These are phyloP conservation scores for Semnopithecus entellus DNA, from an alignment of 2,113 vertebrate species.

Conservation along the genomic window DNA sequence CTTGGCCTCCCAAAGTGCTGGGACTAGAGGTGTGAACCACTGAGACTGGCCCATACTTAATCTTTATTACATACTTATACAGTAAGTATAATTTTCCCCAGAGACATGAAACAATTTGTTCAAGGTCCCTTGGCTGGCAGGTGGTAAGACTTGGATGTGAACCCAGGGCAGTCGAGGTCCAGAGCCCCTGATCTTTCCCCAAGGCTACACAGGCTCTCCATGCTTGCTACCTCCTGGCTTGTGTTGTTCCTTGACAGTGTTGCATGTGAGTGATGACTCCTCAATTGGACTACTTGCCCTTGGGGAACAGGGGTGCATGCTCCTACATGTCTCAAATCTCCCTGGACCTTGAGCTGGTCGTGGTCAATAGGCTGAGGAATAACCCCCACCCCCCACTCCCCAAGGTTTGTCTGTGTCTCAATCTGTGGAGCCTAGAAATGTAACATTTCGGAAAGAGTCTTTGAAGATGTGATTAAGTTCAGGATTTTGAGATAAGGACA, in stretches of 20 bases:
- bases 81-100: background rate
- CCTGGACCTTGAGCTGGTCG: background rate
- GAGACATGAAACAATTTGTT: background rate
- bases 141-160: background rate
- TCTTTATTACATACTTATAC: background rate
- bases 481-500: background rate
- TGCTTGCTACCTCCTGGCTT: background rate
- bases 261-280: background rate
- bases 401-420: background rate
- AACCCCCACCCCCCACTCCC: accelerated
- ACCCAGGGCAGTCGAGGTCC: background rate
- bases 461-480: background rate
- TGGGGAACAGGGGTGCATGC: background rate
- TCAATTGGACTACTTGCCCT: background rate
- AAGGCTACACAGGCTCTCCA: background rate
- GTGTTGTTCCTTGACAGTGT: background rate
- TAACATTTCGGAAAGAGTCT: background rate
- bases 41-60: background rate
- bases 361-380: background rate
- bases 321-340: background rate
- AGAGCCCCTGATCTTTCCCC: background rate
- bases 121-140: background rate
- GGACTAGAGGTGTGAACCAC: too few species aligned
- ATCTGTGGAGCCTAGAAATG: background rate
- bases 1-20: too few species aligned